Evolutionary conservation across 2,797 vertebrate species (phyloP).

Genomic region (Lemur catta): DNA sequence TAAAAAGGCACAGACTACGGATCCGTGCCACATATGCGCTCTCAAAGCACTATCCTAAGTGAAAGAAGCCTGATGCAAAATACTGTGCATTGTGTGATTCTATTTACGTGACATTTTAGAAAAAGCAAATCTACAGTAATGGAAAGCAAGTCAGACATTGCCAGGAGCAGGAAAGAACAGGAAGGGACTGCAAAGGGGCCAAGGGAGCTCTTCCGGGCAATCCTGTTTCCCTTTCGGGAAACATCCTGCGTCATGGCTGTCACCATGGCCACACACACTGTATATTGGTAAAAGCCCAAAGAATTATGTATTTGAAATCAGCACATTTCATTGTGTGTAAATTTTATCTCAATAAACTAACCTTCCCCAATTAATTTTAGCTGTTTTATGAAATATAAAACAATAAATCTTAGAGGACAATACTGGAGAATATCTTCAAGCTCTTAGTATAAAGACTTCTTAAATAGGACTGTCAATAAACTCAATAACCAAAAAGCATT

Average conservation of each 20-base stretch:
- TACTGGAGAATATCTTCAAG: background rate
- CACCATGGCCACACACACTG: background rate
- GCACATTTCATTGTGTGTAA: background rate
- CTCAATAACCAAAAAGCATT: background rate
- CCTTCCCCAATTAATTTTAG: background rate
- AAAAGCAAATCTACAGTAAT: background rate
- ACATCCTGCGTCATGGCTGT: too few relatives aligned
- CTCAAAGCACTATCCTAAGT: background rate
- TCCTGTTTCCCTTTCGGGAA: too few relatives aligned
- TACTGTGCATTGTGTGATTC: too few relatives aligned
- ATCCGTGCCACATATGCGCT: too few relatives aligned
- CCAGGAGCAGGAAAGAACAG: background rate
- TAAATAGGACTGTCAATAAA: background rate
- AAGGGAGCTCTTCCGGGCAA: too few relatives aligned
- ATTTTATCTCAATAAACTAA: background rate
- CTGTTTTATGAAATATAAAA: background rate
- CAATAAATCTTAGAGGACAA: background rate
- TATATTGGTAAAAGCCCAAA: too few relatives aligned
- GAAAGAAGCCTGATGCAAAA: too few relatives aligned
- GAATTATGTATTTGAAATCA: background rate
- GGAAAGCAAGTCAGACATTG: background rate
- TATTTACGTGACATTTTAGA: background rate
- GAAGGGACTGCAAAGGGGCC: background rate
- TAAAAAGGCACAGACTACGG: background rate
- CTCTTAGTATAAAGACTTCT: background rate